Evolutionary conservation across 2,888 invertebrate genomes (phyloP).

Genomic region (Nemapogon koenigi): DNA sequence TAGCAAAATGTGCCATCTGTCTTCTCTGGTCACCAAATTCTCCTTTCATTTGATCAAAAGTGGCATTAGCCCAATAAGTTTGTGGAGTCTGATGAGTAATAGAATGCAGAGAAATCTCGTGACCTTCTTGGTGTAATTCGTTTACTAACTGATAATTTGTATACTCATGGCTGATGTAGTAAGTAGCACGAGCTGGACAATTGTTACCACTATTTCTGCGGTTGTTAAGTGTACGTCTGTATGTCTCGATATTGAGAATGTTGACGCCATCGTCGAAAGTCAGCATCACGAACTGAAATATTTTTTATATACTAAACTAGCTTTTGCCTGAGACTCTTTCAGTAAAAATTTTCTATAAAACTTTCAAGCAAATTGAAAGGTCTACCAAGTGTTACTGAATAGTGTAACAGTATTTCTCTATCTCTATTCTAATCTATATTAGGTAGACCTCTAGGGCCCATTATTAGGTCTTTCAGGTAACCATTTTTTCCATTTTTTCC

Average conservation of each 20-base stretch:
- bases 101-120: conserved; percentile 75
- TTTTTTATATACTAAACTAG: no score
- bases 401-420: no score
- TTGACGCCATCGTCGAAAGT: conserved; percentile 66
- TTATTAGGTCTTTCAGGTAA: no score
- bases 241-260: conserved; percentile 40
- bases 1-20: conserved; percentile 57
- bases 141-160: conserved; percentile 58
- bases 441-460: no score
- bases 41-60: conserved; percentile 43
- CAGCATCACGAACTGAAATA: conserved; percentile 57
- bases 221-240: conserved; percentile 39
- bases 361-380: no score
- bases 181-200: conserved; percentile 61
- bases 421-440: no score
- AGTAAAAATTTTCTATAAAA: no score
- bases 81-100: conserved; percentile 63
- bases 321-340: no score
- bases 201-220: conserved; percentile 61
- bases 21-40: conserved; percentile 69
- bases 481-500: neutral
- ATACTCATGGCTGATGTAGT: conserved; percentile 70
- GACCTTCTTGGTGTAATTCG: conserved; percentile 28
- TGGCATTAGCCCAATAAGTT: conserved; percentile 65
- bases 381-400: no score